Base-by-base conservation (phyloP, 2,888 invertebrate genomes). In the Phanerotoma sp. region DNA sequence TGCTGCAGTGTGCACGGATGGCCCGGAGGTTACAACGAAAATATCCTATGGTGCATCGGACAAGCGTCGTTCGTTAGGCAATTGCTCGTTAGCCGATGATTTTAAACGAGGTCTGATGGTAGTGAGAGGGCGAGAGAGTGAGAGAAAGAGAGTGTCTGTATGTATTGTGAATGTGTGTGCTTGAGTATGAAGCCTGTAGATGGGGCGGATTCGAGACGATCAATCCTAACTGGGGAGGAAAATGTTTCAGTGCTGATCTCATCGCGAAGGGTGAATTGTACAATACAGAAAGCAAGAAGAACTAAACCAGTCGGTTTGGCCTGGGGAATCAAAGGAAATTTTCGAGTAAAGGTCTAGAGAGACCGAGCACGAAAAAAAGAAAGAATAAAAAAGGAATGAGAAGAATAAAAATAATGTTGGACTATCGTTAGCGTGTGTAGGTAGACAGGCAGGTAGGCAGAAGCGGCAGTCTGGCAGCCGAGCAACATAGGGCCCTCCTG, bases 51-150 rank as follows among this genome's bases (percentile, higher is more conserved):
- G 25, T 44, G 44, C 25, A 25, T 11, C 16, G 41, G 47, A 53
- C 53, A 53, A 53, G 40, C 41, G 47, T 30, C 45, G 51, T 53
- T 53, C 53, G 47, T 53, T 53, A 53, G 33, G 53, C 48, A 47
- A 53, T 53, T 48, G 53, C 53, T 53, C 53, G 47, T 53, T 53
- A 53, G 47, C 15, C 22, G 22, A 33, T 47, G 38, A 47, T 47
- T 53, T 47, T 47, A 41, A 53, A 53, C 32, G 47, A 20, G 30
- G n/a, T n/a, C n/a, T n/a, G n/a, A n/a, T n/a, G n/a, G n/a, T n/a
- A n/a, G n/a, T n/a, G n/a, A n/a, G n/a, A n/a, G n/a, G n/a, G n/a
- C n/a, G n/a, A n/a, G n/a, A n/a, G n/a, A n/a, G n/a, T n/a, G n/a
- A n/a, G n/a, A n/a, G n/a, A n/a, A n/a, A n/a, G n/a, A n/a, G n/a